phyloP scores from a whole-genome alignment of 1,140 invertebrate genomes.

The Drosophila paulistorum region DNA sequence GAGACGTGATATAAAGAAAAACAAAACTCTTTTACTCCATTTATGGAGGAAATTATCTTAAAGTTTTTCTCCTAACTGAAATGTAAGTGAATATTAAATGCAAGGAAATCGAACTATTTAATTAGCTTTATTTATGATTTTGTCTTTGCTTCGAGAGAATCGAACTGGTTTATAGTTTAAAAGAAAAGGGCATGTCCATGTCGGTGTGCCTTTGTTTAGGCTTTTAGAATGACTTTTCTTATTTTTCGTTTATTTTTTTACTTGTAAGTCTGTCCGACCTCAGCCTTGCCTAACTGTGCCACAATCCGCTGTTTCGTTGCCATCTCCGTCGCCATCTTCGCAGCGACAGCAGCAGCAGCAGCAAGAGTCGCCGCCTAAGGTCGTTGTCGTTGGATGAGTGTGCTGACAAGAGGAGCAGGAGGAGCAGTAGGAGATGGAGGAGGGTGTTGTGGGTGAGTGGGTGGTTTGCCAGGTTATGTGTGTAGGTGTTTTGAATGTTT shows the following conservation, averaged over 20 bases:
- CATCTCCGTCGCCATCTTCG: constrained; percentile 23
- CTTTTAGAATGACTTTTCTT: background rate
- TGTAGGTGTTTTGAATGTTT: constrained; percentile 79
- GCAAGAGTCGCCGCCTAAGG: constrained; percentile 66
- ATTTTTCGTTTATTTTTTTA: background rate
- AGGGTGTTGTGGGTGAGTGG: background rate
- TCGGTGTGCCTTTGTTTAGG: background rate
- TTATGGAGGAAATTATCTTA: background rate
- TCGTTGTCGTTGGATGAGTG: constrained; percentile 52
- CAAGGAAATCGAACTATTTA: no score
- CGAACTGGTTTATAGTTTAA: background rate
- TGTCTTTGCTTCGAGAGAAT: background rate
- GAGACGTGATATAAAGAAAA: background rate
- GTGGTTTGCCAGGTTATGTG: constrained; percentile 26
- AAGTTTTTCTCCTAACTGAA: no score
- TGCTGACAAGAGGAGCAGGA: background rate
- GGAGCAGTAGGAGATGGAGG: background rate
- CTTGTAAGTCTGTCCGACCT: constrained; percentile 45
- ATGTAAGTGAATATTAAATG: no score
- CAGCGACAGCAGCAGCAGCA: constrained; percentile 10
- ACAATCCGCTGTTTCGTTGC: constrained; percentile 30
- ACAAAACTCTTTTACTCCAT: background rate
- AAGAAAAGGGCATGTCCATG: constrained; percentile 33
- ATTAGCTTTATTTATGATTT: background rate
- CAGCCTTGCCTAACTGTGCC: constrained; percentile 66